Base-by-base conservation (phyloP, 2,113 vertebrate genomes). In the Crotophaga sulcirostris region DNA sequence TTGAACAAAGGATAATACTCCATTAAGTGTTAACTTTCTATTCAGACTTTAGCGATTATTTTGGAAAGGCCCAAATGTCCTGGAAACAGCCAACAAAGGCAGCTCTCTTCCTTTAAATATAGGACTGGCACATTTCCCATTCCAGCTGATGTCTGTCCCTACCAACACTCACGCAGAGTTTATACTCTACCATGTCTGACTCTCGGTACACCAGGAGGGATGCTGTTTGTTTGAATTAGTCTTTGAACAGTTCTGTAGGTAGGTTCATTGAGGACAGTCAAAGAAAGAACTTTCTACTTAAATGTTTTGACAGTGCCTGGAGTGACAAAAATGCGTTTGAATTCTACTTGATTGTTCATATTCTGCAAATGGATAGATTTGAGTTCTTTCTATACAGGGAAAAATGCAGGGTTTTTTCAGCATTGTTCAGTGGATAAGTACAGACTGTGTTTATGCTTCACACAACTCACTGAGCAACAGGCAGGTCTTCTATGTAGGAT, bases 61-160 rank as follows among this genome's bases (percentile, higher is more conserved):
- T 72, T 88, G 60, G 60, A 75, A 84, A 86, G 55, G 64, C 55
- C 55, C 29, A 77, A 56, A 68, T 42, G 33, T 72, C 84, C 58
- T 89, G 63, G 25, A 84, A 95, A 55, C 6, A 3, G 29, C 70
- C 58, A 54, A 89, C 81, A 84, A 89, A 84, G 62, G 34, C 73
- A 75, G 31, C 56, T 84, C 47, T 87, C 54, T 87, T 87, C 54
- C 40, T 82, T 92, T 91, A 89, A 91, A 42, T 72, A 56, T 9
- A 5, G 4, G 2, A 3, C 66, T 84, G 90, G 76, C 88, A 76
- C 44, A 51, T 5, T 28, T 92, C 56, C 86, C 54, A 15, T 84
- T 45, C 64, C 84, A 84, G 76, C 88, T 92, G 54, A 90, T 74
- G 26, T 52, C 76, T 40, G n/a, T 72, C 62, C 38, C 47, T 70